phyloP scores from a whole-genome alignment of 1,140 invertebrate genomes.

The Batillaria attramentaria region DNA sequence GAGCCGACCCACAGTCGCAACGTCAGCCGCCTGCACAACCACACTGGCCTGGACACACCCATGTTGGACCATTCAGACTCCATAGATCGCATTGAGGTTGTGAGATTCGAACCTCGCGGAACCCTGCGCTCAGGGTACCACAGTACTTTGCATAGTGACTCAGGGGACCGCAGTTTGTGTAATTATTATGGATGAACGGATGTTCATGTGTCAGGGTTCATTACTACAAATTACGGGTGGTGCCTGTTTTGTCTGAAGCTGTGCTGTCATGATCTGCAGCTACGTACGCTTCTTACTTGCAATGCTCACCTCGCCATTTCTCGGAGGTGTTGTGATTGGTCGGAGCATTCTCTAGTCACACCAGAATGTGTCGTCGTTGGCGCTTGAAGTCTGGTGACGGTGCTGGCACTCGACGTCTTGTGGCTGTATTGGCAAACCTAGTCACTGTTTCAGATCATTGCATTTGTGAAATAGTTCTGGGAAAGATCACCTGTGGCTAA shows the following conservation, averaged over 20 bases:
- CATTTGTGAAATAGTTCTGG: no score
- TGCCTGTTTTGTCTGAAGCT: neutral
- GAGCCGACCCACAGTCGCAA: slow-evolving; percentile 74
- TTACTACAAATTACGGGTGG: neutral
- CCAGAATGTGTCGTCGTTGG: no score
- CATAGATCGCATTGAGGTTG: slow-evolving; percentile 61
- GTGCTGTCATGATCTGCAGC: neutral
- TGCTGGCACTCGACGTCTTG: no score
- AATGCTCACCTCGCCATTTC: no score
- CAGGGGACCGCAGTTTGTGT: slow-evolving; percentile 47
- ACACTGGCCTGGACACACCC: slow-evolving; percentile 44
- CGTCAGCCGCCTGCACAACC: slow-evolving; percentile 37
- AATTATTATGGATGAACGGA: slow-evolving; percentile 51
- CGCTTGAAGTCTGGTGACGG: no score
- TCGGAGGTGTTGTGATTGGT: no score
- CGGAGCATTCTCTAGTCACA: no score
- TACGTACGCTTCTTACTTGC: neutral
- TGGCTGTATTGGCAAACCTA: no score
- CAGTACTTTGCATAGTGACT: slow-evolving; percentile 40
- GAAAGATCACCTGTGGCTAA: no score
- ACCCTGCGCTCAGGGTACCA: slow-evolving; percentile 33
- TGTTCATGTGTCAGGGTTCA: neutral
- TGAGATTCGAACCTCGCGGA: slow-evolving; percentile 55
- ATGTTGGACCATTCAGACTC: slow-evolving; percentile 55
- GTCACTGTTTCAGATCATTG: no score